phyloP scores from a whole-genome alignment of 2,888 invertebrate genomes.

The Chrysolina americana region DNA sequence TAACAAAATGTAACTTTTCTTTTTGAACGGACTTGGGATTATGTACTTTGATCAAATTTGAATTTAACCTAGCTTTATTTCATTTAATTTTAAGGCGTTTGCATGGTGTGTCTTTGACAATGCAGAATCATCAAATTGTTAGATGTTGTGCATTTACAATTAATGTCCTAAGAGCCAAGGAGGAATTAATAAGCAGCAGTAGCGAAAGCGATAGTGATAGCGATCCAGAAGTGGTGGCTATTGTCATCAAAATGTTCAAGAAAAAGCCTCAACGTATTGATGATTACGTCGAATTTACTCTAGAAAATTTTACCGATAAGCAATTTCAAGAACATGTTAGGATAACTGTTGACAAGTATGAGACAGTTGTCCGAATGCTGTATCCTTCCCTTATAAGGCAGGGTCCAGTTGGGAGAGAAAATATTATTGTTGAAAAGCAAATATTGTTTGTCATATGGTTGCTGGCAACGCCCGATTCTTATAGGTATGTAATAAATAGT shows the following conservation, averaged over 20 bases:
- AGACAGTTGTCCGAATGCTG: constrained; percentile 18
- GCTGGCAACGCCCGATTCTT: constrained; percentile 42
- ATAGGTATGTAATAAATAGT: constrained; percentile 35
- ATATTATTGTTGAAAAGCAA: constrained; percentile 29
- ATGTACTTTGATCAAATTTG: neutral
- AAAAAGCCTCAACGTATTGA: too few species aligned
- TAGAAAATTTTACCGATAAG: neutral
- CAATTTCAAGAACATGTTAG: constrained; percentile 36
- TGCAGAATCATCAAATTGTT: neutral
- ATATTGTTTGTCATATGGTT: constrained; percentile 40
- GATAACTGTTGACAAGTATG: constrained; percentile 31
- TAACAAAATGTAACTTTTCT: too few species aligned
- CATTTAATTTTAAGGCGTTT: neutral
- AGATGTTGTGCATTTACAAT: neutral
- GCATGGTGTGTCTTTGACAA: neutral
- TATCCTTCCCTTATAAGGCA: neutral
- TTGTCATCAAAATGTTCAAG: neutral
- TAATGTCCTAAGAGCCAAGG: neutral
- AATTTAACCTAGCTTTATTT: neutral
- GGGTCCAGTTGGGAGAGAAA: constrained; percentile 1
- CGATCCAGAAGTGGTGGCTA: neutral
- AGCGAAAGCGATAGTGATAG: neutral
- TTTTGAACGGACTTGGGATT: neutral
- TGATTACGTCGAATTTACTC: too few species aligned
- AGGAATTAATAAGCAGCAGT: neutral